Conservation (phyloP, 2,113 vertebrate genomes). For the Coptodon rendalli region DNA sequence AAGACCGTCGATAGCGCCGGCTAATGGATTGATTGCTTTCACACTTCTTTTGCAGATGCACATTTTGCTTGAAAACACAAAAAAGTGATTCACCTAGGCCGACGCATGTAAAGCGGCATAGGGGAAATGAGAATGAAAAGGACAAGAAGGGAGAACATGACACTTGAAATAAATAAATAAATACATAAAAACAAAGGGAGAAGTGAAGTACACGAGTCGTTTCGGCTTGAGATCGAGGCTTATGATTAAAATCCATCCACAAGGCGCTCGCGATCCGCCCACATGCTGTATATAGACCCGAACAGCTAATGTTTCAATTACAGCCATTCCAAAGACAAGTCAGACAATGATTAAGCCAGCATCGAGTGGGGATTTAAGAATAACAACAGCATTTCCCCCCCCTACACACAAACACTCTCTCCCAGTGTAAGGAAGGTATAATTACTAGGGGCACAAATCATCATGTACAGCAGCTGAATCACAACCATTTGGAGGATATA, state of each 20-base stretch:
- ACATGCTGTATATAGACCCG: slow-evolving; percentile 49
- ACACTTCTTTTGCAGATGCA: neutral
- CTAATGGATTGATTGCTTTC: slow-evolving; percentile 17
- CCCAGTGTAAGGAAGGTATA: slow-evolving; percentile 46
- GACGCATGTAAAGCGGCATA: neutral
- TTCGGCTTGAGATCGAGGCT: slow-evolving; percentile 17
- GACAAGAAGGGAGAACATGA: neutral
- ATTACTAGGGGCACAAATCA: slow-evolving; percentile 60
- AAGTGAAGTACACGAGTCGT: slow-evolving; percentile 8
- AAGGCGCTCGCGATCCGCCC: slow-evolving; percentile 30
- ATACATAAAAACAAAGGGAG: neutral
- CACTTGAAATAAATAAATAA: neutral
- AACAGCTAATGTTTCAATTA: slow-evolving; percentile 69
- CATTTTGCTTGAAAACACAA: neutral
- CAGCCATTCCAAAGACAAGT: slow-evolving; percentile 54
- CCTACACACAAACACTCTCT: neutral
- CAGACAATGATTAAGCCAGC: slow-evolving; percentile 63
- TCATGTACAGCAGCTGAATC: slow-evolving; percentile 47
- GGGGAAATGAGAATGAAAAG: neutral
- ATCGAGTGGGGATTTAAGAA: slow-evolving; percentile 60
- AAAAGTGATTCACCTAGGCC: neutral
- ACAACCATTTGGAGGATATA: slow-evolving; percentile 29
- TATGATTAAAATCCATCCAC: slow-evolving; percentile 53
- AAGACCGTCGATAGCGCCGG: neutral
- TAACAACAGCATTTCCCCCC: slow-evolving; percentile 23